phyloP scores from a whole-genome alignment of 2,113 vertebrate genomes.

The Colaptes auratus region DNA sequence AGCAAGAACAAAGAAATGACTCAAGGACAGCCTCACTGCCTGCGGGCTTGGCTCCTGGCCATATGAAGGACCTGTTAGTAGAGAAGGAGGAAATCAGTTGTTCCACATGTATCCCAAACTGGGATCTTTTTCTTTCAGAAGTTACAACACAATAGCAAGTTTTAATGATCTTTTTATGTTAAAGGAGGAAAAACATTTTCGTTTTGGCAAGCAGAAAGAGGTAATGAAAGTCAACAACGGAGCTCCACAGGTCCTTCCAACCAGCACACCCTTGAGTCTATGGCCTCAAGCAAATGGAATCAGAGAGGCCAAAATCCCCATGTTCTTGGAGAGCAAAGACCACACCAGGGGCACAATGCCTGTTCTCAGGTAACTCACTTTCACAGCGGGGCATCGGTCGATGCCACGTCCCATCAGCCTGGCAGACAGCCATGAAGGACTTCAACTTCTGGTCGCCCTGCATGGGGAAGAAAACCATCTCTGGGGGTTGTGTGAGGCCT shows the following conservation, averaged over 20 bases:
- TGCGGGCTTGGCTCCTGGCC: background rate
- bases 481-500: background rate
- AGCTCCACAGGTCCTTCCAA: background rate
- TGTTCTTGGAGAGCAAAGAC: background rate
- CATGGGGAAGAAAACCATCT: background rate
- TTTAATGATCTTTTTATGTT: background rate
- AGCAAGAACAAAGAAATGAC: background rate
- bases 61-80: background rate
- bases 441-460: slow-evolving; percentile 58
- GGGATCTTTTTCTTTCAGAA: background rate
- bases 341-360: background rate
- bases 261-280: background rate
- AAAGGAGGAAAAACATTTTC: background rate
- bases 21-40: background rate
- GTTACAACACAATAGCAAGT: background rate
- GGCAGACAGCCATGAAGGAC: slow-evolving; percentile 79
- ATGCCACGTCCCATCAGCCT: slow-evolving; percentile 81
- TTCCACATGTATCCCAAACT: background rate
- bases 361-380: slow-evolving; percentile 65
- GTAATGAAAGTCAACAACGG: background rate
- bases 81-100: background rate
- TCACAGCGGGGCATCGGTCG: slow-evolving; percentile 77
- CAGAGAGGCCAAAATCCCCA: background rate
- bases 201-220: background rate
- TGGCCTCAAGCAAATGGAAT: background rate